Evolutionary conservation across 2,113 vertebrate species (phyloP), one percentile per base, ranked within the genome.

Genomic region (Phocoena phocoena): DNA sequence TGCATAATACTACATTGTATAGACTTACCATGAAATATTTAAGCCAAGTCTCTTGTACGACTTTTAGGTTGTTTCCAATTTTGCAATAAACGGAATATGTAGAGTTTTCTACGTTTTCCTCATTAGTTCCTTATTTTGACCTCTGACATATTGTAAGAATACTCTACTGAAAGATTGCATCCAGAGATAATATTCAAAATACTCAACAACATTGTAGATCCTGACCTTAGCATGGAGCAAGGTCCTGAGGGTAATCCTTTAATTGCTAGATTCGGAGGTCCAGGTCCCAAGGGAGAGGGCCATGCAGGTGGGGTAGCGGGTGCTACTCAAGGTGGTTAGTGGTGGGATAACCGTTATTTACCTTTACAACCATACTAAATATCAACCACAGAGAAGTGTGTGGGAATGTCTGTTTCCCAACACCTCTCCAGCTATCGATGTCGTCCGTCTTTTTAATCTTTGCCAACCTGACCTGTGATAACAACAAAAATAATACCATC

Each of bases 31-130:
- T 58, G 60, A 82, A 68, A 82, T 77, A 68, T 94, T 89, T 92
- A 70, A 85, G 79, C 31, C 67, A 38, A 94, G 33, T 82, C 21
- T 81, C 62, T 90, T 67, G 8, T 60, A 82, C 50, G 62, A 71
- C 50, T 88, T 93, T 82, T 65, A 74, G 41, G 67, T 70, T 95
- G 71, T 84, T 96, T 23, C 26, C 62, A 89, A 8, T n/a, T 95
- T 89, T 95, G 18, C 23, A 67, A 63, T 55, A 55, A 89, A 58
- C 71, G 73, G 15, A 82, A 17, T 60, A 33, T 28, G 36, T 86
- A 50, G 15, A 89, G n/a, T 63, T 92, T 80, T 89, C 26, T 94
- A 68, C 36, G 25, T 92, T 88, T 95, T 80, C 31, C 41, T 85
- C 79, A 50, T 92, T 76, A n/a, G n/a, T 89, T 55, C 31, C 23